Evolutionary conservation across 2,113 vertebrate genomes (phyloP), one percentile per base, ranked within the genome.

Genomic region (Entelurus aequoreus): DNA sequence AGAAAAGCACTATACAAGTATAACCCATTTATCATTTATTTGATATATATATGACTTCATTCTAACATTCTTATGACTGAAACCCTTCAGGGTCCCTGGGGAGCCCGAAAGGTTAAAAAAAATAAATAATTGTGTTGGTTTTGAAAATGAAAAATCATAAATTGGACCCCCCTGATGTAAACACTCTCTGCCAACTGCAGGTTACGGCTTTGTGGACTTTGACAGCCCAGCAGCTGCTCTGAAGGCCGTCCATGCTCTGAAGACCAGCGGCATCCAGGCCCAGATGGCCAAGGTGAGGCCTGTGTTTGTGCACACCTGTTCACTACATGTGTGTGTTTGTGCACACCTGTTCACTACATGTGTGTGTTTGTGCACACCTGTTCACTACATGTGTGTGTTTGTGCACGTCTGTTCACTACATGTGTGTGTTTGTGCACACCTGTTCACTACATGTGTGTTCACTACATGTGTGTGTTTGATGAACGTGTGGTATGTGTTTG

Each of bases 211-310:
- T 90, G 96, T 99, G 77, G 97, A 99, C 87, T 99, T 99, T 66
- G 97, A 99, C 87, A 98, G 94, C 87, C 97, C 96, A 0, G 92
- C 93, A 38, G 95, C 96, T 50, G 97, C 97, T 76, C 93, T 98
- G 88, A 99, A 99, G 84, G 96, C 97, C 0, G 97, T 99, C 60
- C 93, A 96, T 51, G 95, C 97, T 84, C 90, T 99, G 75, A 99
- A 99, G 87, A 95, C 94, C 66, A 98, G 71, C 53, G 97, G 97
- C 67, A 95, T 99, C 70, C 97, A 99, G 85, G 96, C 96, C 63
- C 97, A 99, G 88, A 99, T 99, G 97, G 97, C 97, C 85, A 99
- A 99, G 93, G 97, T 98, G 90, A 88, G 92, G 89, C 87, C 91
- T 75, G 55, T 67, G 52, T 14, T 15, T 50, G 4, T 5, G 35